Base-by-base conservation (phyloP, 2,888 invertebrate genomes). In the Crossocerus cetratus region DNA sequence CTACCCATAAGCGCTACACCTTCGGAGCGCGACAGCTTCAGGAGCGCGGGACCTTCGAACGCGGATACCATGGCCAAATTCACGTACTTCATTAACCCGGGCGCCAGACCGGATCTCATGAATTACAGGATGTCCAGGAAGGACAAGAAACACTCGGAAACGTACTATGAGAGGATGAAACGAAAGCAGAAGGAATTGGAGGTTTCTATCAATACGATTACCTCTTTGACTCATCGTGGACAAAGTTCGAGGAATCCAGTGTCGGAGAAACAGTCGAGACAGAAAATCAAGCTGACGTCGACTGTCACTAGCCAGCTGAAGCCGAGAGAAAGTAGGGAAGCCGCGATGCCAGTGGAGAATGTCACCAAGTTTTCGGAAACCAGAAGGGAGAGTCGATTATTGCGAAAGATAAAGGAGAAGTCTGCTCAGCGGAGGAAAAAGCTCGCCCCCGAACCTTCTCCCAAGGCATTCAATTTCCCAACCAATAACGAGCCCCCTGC, bases 101-200 rank as follows among this genome's bases (percentile, higher is more conserved):
- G 72, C 0, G 63, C 69, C 2, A 86, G 85, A 23, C 56, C 76
- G 0, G 82, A 83, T 8, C 56, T 83, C 14, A 84, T 79, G 79
- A 83, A 84, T 58, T 88, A 88, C 61, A 89, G 86, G 70, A 86
- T 90, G 85, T 89, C 90, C 20, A 73, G 90, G 14, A 89, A 88
- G 71, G 89, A 90, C 61, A 90, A 90, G 64, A 90, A 90, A 71
- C 82, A 88, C 57, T 88, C 90, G n/a, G 87, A 89, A 61, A 90
- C 90, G 0, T 89, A 89, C 67, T 78, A 86, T n/a, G 90, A 90
- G 68, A 81, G 82, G 21, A 74, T 87, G 76, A 85, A 81, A 23
- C 77, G 86, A 3, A 80, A 82, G 42, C 72, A 82, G 57, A 83
- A 69, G 14, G 81, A 86, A 5, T 62, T 83, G 3, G 81, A 79